These are phyloP conservation scores for Nomada lathburiana DNA, from an alignment of 2,888 invertebrate species.

Conservation along the genomic window DNA sequence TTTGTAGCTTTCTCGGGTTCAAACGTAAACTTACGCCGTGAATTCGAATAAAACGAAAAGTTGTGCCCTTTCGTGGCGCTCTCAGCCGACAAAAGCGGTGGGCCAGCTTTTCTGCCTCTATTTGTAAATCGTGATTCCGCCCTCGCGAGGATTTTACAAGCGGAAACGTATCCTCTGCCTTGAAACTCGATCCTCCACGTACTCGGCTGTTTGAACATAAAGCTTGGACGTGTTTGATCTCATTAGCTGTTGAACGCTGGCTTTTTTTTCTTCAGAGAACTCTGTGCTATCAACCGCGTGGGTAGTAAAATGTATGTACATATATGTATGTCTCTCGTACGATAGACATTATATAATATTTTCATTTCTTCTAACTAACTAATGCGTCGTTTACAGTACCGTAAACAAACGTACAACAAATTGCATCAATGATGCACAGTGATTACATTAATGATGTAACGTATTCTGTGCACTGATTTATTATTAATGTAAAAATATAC, in stretches of 20 bases:
- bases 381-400: too few relatives aligned
- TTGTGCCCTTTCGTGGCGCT: constrained; percentile 3
- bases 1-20: constrained; percentile 16
- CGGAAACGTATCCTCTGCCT: not conserved
- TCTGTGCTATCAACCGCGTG: too few relatives aligned
- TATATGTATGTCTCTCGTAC: too few relatives aligned
- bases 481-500: too few relatives aligned
- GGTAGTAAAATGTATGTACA: too few relatives aligned
- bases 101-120: not conserved
- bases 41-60: constrained; percentile 33
- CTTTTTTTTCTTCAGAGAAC: too few relatives aligned
- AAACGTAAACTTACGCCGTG: constrained; percentile 26
- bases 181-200: constrained; percentile 7
- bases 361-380: too few relatives aligned
- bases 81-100: constrained; percentile 26
- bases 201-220: not conserved
- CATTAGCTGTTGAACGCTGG: not conserved
- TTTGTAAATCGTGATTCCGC: constrained; percentile 5
- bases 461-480: too few relatives aligned
- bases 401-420: too few relatives aligned
- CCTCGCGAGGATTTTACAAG: constrained; percentile 11
- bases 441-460: too few relatives aligned
- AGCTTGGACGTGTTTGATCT: not conserved
- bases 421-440: too few relatives aligned
- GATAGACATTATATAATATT: too few relatives aligned